Evolutionary conservation across 2,888 invertebrate species (phyloP), one percentile per base, ranked within the genome.

Genomic region (Eustalomyia histrio): DNA sequence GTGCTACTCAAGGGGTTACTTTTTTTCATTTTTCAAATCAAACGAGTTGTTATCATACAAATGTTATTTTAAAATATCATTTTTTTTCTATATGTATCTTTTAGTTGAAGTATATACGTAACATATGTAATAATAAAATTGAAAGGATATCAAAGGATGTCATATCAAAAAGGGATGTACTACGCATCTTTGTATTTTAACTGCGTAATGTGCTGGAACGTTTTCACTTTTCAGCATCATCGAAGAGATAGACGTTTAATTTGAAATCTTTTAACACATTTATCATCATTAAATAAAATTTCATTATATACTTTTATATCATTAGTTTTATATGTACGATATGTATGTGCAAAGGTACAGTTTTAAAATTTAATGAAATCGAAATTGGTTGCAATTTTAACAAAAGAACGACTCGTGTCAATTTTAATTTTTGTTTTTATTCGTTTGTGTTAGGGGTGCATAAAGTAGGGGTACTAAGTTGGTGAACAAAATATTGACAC

Each of bases 261-360:
- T 29, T 29, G 7, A 50, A 17, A 17, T 57, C n/a, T 72, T 72
- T 63, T 58, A 35, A 61, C 60, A 50, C 69, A 76, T 76, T 76
- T 80, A 76, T 76, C 72, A 80, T 80, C 58, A 76, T 76, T 80
- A 80, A 64, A 68, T 68, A 43, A 53, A 75, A 73, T 24, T 18
- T 52, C 10, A 72, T 72, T 73, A 29, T 75, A 24, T 43, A 55
- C 55, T 58, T 52, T 58, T 63, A 50, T 35, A 57, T 76, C 55
- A 57, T 63, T 60, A 39, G 53, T 29, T 43, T 39, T 16, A 17
- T 17, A 53, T 18, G 18, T 4, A 58, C 12, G 10, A n/a, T 58
- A 4, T 18, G 21, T 5, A 39, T 21, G 8, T n/a, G 43, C 43
- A 1, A n/a, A 47, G 24, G 61, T 63, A 63, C 61, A 63, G 61